Percentiles rank a stretch among this genome's conserved stretches.
Evolutionary conservation across 35 echinoderm and acorn worm species (phyloP).

Genomic region (Patiria miniata): DNA sequence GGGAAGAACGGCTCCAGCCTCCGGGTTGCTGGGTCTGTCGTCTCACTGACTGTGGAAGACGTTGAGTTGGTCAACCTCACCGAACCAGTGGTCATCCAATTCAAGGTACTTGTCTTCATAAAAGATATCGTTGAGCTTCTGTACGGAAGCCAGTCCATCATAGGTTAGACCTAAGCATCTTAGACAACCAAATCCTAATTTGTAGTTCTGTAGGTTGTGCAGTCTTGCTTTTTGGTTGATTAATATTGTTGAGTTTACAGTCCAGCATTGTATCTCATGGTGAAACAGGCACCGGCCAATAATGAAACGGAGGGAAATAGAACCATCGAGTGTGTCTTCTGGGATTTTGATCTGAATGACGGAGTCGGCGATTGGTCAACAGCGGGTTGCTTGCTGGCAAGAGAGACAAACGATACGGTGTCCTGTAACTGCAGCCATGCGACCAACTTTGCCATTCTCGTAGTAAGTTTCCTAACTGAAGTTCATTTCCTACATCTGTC

Average conservation of each 20-base stretch:
- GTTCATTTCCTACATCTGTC: too few relatives aligned
- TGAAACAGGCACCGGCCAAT: too few relatives aligned
- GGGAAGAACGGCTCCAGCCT: neutral
- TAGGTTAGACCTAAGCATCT: too few relatives aligned
- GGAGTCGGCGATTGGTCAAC: constrained; percentile 92
- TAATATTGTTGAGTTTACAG: too few relatives aligned
- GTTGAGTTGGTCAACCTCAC: constrained; percentile 16
- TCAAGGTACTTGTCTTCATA: neutral
- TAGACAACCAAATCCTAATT: too few relatives aligned
- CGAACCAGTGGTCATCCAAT: constrained; percentile 31
- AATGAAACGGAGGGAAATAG: neutral
- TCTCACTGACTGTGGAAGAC: constrained; percentile 24
- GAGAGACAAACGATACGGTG: constrained; percentile 30
- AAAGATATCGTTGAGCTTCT: too few relatives aligned
- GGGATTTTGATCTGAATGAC: constrained; percentile 78
- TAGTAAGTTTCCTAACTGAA: constrained; percentile 60
- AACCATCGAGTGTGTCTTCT: constrained; percentile 67
- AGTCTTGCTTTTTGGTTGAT: too few relatives aligned
- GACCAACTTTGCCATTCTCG: constrained; percentile 89
- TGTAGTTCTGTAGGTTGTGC: too few relatives aligned
- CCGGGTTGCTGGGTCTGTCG: constrained; percentile 5
- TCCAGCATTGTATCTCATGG: too few relatives aligned
- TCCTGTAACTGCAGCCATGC: constrained; percentile 83
- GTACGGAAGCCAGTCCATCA: too few relatives aligned
- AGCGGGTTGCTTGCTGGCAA: constrained; percentile 55